Evolutionary conservation across 1,140 invertebrate species (phyloP).

Genomic region (Drosophila subobscura): DNA sequence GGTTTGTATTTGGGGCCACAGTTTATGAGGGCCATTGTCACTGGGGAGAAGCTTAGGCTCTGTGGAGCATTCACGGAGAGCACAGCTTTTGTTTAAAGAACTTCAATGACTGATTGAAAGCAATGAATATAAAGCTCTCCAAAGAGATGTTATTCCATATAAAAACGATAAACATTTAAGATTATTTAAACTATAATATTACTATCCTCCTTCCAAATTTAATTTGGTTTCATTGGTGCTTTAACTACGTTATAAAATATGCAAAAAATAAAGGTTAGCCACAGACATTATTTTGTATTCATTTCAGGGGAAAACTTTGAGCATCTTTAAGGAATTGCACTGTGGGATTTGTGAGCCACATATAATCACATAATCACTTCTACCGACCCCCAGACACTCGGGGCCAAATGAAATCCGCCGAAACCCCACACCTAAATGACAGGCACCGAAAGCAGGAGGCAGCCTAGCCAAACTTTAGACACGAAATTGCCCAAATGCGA

Average conservation of each 20-base stretch:
- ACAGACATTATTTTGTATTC: background rate
- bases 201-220: background rate
- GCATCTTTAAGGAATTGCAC: conserved; percentile 10
- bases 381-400: background rate
- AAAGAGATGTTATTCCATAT: background rate
- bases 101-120: background rate
- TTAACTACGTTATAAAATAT: background rate
- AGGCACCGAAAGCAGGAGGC: conserved; percentile 28
- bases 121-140: too few species aligned
- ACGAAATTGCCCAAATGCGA: conserved; percentile 57
- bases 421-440: conserved; percentile 48
- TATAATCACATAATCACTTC: conserved; percentile 46
- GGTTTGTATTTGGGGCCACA: conserved; percentile 72
- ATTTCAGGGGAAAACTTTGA: background rate
- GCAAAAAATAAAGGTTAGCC: conserved; percentile 12
- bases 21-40: conserved; percentile 78
- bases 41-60: conserved; percentile 69
- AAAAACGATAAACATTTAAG: background rate
- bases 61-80: conserved; percentile 83
- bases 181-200: background rate
- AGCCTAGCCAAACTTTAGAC: conserved; percentile 50
- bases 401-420: conserved; percentile 22
- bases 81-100: conserved; percentile 70
- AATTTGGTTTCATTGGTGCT: conserved; percentile 38
- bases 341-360: conserved; percentile 1